Evolutionary conservation across 1,140 invertebrate species (phyloP), one percentile per base, ranked within the genome.

Genomic region (Eumaeus atala): DNA sequence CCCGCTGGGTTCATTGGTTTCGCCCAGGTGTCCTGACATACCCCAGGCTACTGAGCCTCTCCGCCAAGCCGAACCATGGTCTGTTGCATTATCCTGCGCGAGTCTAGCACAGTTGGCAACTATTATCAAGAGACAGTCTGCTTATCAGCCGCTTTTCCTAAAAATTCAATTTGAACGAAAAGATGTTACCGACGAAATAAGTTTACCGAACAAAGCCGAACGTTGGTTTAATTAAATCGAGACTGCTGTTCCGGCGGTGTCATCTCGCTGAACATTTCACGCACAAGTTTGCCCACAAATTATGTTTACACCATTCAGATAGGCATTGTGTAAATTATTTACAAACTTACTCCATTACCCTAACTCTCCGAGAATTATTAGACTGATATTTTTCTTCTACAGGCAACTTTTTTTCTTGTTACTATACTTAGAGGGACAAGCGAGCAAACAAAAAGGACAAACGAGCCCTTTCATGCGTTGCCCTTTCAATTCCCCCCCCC

Each of bases 291-390:
- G 54, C 68, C 74, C 70, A 76, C 75, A 83, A 80, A 80, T 82
- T 78, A 78, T 74, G 68, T 82, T 77, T 82, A 72, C 73, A 77
- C 72, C 72, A 76, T 77, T 82, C 70, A 73, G 74, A 78, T 79
- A 73, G 66, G 74, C 70, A 62, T 68, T 74, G 72, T 69, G 64
- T 75, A 64, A 44, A 44, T 44, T 16, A 12, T 44, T 44, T 44
- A 9, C 5, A 9, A 77, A 79, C 66, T 82, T 70, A 68, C 61
- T 72, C 73, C 74, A 76, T 82, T 75, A 78, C 70, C 70, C 59
- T 61, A 76, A 73, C 66, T 72, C 67, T 66, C 38, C 40, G 8
- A 44, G 40, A 44, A 16, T 16, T 44, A 44, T 44, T 44, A 44
- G 66, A 54, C 33, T 40, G 51, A 57, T 44, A 44, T 16, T 3